Evolutionary conservation across 2,888 invertebrate species (phyloP), one percentile per base, ranked within the genome.

Genomic region (Xestia c-nigrum): DNA sequence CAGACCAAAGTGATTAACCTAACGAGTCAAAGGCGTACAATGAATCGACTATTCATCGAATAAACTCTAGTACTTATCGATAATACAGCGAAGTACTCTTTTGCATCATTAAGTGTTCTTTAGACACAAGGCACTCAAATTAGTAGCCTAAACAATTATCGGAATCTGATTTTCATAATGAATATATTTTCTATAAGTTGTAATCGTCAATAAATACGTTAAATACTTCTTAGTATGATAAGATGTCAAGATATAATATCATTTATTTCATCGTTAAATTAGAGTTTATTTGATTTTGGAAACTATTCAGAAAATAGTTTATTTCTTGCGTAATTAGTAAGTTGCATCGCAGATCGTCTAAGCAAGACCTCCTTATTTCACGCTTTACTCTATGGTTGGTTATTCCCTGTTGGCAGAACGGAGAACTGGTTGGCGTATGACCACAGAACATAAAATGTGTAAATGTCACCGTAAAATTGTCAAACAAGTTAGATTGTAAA

Each of bases 381-480:
- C n/a, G 0, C 14, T 55, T 7, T 73, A 38, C 64, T 83, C 72
- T 83, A 84, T 83, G 83, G 72, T 64, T n/a, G 72, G 67, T 71
- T 0, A 55, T 83, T 71, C 80, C 83, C 83, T 57, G 4, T 14
- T n/a, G 10, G 19, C 5, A 43, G 5, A 24, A 43, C 24, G 6
- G 46, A 38, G 19, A 57, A 43, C 43, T 24, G 24, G 19, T 31
- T 31, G 31, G 31, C 31, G 31, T 31, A 3, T 31, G 31, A 31
- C 31, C 31, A 31, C 31, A 31, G 31, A 31, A 31, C 31, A 31
- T 31, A 31, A 31, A 31, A 31, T 31, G 3, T 31, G 31, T 31
- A 1, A 2, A 31, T n/a, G n/a, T n/a, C n/a, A n/a, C n/a, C n/a
- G n/a, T n/a, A n/a, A n/a, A n/a, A n/a, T n/a, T n/a, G n/a, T n/a